Evolutionary conservation across 2,113 vertebrate species (phyloP).

Genomic region (Ptyas mucosa): DNA sequence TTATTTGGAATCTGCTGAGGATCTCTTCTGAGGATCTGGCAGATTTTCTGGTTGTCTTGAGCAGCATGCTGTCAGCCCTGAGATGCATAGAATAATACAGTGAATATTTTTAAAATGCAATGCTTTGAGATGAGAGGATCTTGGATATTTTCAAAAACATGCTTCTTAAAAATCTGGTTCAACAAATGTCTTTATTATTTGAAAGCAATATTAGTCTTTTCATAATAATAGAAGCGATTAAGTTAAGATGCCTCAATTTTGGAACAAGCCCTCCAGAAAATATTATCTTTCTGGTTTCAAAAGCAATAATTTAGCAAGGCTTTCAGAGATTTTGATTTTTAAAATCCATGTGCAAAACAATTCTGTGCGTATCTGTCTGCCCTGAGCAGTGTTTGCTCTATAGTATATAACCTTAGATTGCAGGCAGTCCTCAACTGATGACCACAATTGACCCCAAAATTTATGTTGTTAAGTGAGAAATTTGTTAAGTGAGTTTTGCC

Average conservation of each 20-base stretch:
- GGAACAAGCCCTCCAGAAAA: neutral
- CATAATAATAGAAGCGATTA: neutral
- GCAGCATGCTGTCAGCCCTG: neutral
- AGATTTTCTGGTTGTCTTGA: neutral
- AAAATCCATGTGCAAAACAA: neutral
- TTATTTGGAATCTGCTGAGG: neutral
- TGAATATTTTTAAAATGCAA: neutral
- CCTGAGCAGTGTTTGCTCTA: neutral
- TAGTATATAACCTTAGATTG: neutral
- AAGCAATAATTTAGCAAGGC: neutral
- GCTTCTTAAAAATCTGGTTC: neutral
- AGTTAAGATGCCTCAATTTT: neutral
- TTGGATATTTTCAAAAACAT: neutral
- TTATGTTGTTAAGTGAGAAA: too few relatives aligned
- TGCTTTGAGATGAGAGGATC: neutral
- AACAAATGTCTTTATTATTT: neutral
- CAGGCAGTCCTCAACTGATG: too few relatives aligned
- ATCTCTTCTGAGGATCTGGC: neutral
- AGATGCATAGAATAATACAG: neutral
- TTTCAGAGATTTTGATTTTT: neutral
- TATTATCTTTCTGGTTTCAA: neutral
- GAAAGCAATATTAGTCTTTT: neutral
- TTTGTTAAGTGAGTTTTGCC: too few relatives aligned
- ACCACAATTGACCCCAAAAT: too few relatives aligned
- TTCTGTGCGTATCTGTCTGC: neutral